Percentiles rank a stretch among this genome's conserved stretches.
Evolutionary conservation across 1,140 invertebrate species (phyloP).

Genomic region (Spodoptera litura): DNA sequence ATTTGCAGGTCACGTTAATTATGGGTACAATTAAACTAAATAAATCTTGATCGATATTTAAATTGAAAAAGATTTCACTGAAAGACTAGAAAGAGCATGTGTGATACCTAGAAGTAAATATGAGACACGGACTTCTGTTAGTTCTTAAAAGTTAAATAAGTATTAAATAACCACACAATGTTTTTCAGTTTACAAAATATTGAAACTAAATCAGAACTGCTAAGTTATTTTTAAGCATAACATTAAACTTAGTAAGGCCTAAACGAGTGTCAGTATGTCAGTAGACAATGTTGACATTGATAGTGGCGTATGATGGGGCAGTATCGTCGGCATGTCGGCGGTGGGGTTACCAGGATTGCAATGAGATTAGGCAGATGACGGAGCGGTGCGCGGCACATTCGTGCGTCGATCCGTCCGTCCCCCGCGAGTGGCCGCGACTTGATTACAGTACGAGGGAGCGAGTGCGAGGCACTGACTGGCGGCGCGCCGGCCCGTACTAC

Average conservation of each 20-base stretch:
- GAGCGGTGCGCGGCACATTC: slow-evolving; percentile 60
- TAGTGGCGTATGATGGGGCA: not conserved
- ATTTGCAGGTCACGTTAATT: too few species aligned
- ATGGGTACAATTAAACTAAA: too few species aligned
- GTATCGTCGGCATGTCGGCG: not conserved
- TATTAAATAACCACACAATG: too few species aligned
- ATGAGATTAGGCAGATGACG: slow-evolving; percentile 60
- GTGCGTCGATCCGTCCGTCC: slow-evolving; percentile 63
- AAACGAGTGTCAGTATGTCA: not conserved
- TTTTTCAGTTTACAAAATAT: slow-evolving; percentile 4
- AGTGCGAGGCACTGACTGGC: slow-evolving; percentile 73
- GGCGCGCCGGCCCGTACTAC: slow-evolving; percentile 58
- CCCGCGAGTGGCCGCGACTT: slow-evolving; percentile 58
- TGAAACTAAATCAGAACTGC: not conserved
- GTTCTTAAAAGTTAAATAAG: too few species aligned
- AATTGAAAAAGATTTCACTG: too few species aligned
- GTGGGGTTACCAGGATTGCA: slow-evolving; percentile 25
- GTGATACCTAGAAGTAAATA: too few species aligned
- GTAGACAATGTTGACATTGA: not conserved
- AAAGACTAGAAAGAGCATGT: too few species aligned
- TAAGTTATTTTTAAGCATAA: not conserved
- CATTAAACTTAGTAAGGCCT: not conserved
- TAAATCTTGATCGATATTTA: too few species aligned
- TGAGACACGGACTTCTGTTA: too few species aligned
- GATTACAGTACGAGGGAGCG: slow-evolving; percentile 67